Conservation (phyloP, 2,888 invertebrate species). For the Tipula vernalis region DNA sequence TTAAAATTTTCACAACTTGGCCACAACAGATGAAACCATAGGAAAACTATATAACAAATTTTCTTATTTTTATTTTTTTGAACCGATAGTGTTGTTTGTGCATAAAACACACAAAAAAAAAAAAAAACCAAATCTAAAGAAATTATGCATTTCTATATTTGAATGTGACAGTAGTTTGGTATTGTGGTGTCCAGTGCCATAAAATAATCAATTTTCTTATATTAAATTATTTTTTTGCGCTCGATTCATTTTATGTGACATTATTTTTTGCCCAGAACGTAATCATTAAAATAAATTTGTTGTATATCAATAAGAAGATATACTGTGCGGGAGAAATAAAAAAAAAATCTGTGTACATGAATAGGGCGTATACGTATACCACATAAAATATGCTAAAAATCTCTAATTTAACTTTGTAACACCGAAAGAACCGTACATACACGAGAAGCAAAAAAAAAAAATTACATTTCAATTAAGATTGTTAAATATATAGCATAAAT, state of each 20-base stretch:
- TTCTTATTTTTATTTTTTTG: not conserved
- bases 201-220: not conserved
- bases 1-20: conserved; percentile 4
- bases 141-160: not conserved
- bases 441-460: not conserved
- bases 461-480: conserved; percentile 4
- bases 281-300: not conserved
- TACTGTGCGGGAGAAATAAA: not conserved
- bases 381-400: not conserved
- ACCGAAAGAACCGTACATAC: not conserved
- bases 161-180: not conserved
- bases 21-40: not conserved
- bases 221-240: not conserved
- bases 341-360: not conserved
- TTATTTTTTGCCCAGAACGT: not conserved
- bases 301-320: not conserved
- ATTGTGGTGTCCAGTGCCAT: not conserved
- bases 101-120: not conserved
- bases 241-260: not conserved
- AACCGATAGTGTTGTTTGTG: not conserved
- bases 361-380: not conserved
- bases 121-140: not conserved
- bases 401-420: not conserved
- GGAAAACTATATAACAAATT: not conserved
- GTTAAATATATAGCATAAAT: not conserved